These are phyloP conservation scores for Drosophila tani DNA, from an alignment of 1,140 invertebrate species.

Conservation along the genomic window DNA sequence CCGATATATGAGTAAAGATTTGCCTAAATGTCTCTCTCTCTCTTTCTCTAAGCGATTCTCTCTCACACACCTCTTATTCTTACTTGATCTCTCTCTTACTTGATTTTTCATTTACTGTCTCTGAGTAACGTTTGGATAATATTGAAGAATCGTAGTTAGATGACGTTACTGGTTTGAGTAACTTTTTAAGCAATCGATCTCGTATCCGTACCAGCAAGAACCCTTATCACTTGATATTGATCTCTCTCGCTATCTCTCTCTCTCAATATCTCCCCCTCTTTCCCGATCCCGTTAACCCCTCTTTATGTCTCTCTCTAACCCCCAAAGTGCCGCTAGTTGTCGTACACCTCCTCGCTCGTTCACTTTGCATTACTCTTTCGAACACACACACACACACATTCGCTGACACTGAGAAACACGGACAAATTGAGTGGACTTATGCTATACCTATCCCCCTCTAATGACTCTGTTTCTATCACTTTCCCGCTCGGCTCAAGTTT, in stretches of 20 bases:
- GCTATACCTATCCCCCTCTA: conserved; percentile 14
- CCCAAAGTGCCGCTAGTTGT: conserved; percentile 44
- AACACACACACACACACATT: conserved; percentile 11
- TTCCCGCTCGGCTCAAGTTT: conserved; percentile 20
- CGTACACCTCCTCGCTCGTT: conserved; percentile 58
- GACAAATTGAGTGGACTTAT: conserved; percentile 34
- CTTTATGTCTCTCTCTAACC: conserved; percentile 28
- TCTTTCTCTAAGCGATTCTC: conserved; percentile 37
- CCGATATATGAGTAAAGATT: conserved; percentile 52
- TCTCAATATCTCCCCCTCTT: conserved; percentile 20
- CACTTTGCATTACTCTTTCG: conserved; percentile 42
- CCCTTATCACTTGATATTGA: conserved; percentile 41
- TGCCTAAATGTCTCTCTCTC: conserved; percentile 47
- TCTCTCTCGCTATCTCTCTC: conserved; percentile 13
- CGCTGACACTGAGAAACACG: conserved; percentile 13
- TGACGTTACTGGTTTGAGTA: conserved; percentile 47
- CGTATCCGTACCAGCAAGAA: conserved; percentile 47
- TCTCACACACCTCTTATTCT: conserved; percentile 20
- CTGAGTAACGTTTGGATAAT: conserved; percentile 52
- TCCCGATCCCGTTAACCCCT: conserved; percentile 12
- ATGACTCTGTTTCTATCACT: conserved; percentile 16
- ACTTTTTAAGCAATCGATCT: conserved; percentile 58
- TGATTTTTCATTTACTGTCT: conserved; percentile 38
- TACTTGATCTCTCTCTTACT: conserved; percentile 26
- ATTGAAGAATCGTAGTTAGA: conserved; percentile 52